phyloP scores from a whole-genome alignment of 2,797 vertebrate species.

The Poeciliopsis infans region DNA sequence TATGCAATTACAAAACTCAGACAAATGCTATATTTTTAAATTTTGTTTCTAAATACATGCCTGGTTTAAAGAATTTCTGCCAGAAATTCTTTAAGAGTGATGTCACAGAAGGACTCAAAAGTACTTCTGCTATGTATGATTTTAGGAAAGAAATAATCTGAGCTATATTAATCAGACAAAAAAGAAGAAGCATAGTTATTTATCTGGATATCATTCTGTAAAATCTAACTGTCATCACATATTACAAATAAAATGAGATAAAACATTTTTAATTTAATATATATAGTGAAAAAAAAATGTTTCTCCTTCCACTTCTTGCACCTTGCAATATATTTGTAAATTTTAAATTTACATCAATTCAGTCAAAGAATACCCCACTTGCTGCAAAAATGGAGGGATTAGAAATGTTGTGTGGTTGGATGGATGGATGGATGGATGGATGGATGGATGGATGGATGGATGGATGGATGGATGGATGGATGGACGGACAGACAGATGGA shows the following conservation, averaged over 20 bases:
- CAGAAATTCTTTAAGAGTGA: not conserved
- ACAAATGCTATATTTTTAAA: not conserved
- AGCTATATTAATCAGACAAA: not conserved
- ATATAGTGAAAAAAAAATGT: not conserved
- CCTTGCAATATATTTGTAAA: not conserved
- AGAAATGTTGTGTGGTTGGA: too few relatives aligned
- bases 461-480: too few relatives aligned
- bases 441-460: not conserved
- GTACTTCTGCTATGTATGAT: not conserved
- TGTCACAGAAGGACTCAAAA: not conserved
- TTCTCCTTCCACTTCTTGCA: not conserved
- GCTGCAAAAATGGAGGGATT: too few relatives aligned
- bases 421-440: not conserved
- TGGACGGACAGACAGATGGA: too few relatives aligned
- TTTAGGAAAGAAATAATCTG: not conserved
- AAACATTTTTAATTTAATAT: not conserved
- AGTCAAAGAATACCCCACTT: too few relatives aligned
- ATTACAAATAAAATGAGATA: not conserved
- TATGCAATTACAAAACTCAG: not conserved
- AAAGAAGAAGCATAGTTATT: not conserved
- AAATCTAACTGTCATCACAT: not conserved
- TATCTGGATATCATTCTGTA: not conserved
- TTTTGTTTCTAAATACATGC: not conserved
- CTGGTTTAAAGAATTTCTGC: not conserved
- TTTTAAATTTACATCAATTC: not conserved